Percentiles rank a stretch among this genome's conserved stretches.
Conservation (phyloP, 2,888 invertebrate species). For the Aleiodes leptofemur region DNA sequence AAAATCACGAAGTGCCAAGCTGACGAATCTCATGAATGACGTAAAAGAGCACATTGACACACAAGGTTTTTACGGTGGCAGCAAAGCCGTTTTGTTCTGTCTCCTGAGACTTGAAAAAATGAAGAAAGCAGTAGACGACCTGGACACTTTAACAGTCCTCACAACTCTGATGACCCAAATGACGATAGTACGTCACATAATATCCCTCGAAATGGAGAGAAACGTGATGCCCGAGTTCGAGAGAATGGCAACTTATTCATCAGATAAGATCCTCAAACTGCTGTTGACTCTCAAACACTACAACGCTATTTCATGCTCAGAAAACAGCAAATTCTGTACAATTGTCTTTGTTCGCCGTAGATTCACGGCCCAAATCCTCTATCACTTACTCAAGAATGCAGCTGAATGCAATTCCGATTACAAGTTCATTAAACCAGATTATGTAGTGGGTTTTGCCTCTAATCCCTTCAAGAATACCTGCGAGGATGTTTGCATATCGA, state of each 20-base stretch:
- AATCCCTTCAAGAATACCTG: slow-evolving; percentile 79
- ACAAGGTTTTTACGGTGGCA: slow-evolving; percentile 80
- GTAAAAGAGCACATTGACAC: slow-evolving; percentile 77
- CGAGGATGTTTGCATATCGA: slow-evolving; percentile 77
- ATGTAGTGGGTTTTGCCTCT: slow-evolving; percentile 82
- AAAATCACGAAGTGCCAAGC: slow-evolving; percentile 59
- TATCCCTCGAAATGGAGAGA: slow-evolving; percentile 77
- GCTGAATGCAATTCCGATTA: slow-evolving; percentile 75
- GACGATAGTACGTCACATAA: slow-evolving; percentile 76
- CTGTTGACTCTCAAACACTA: slow-evolving; percentile 78
- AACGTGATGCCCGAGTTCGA: slow-evolving; percentile 70
- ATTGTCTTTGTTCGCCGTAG: slow-evolving; percentile 86
- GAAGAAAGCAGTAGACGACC: slow-evolving; percentile 76
- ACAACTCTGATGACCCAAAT: slow-evolving; percentile 73
- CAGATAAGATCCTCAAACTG: slow-evolving; percentile 81
- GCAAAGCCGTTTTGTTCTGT: slow-evolving; percentile 79
- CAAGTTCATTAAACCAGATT: slow-evolving; percentile 81
- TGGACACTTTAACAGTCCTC: slow-evolving; percentile 57
- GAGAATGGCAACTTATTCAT: slow-evolving; percentile 77
- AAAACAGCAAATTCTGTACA: slow-evolving; percentile 78
- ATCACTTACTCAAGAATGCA: slow-evolving; percentile 79
- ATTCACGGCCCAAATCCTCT: slow-evolving; percentile 86
- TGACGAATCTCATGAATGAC: slow-evolving; percentile 76
- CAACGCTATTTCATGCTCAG: slow-evolving; percentile 72
- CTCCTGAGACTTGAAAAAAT: slow-evolving; percentile 81